Evolutionary conservation across 2,888 invertebrate species (phyloP).

Genomic region (Pocota personata): DNA sequence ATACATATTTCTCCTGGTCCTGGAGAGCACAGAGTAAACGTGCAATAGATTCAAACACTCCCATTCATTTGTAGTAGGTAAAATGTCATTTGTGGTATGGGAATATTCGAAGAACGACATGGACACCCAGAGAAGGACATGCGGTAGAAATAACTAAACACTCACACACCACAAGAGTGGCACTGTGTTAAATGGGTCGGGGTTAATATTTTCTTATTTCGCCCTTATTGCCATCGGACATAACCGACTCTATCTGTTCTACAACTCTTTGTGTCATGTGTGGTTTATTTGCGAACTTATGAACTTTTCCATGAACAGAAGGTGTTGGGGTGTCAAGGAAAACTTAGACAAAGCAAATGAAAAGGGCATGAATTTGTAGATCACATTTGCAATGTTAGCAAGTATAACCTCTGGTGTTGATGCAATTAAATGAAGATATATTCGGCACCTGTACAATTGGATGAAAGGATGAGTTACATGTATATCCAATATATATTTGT

Average conservation of each 20-base stretch:
- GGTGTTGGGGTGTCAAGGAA: background rate
- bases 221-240: conserved; percentile 66
- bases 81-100: conserved; percentile 47
- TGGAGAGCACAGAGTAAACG: conserved; percentile 2
- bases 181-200: conserved; percentile 55
- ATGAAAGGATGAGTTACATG: background rate
- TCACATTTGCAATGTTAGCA: conserved; percentile 51
- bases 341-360: background rate
- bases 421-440: conserved; percentile 51
- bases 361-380: conserved; percentile 30
- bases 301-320: conserved; percentile 37
- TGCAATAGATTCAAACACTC: conserved; percentile 57
- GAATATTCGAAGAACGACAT: conserved; percentile 32
- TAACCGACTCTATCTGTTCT: conserved; percentile 69
- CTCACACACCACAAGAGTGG: conserved; percentile 52
- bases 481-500: background rate
- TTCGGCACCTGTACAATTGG: conserved; percentile 40
- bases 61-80: conserved; percentile 53
- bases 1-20: conserved; percentile 12
- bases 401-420: conserved; percentile 44
- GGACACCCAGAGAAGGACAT: conserved; percentile 38
- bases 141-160: conserved; percentile 63
- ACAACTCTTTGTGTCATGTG: conserved; percentile 62
- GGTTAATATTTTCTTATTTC: conserved; percentile 71
- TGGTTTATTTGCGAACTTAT: conserved; percentile 68